Conservation (phyloP, 2,888 invertebrate genomes). For the Brassicogethes aeneus region DNA sequence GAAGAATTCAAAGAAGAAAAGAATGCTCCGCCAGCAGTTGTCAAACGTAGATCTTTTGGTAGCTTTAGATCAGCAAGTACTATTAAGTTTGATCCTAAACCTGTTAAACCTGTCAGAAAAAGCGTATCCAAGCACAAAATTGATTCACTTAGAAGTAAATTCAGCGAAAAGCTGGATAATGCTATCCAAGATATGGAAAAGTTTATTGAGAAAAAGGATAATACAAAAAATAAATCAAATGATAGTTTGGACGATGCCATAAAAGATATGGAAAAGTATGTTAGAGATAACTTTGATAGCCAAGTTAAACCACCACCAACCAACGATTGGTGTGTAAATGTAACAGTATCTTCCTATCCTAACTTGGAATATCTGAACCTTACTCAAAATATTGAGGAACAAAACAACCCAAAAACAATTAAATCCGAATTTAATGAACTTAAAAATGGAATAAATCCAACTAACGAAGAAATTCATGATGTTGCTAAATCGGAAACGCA, state of each 20-base stretch:
- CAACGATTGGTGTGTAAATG: constrained; percentile 26
- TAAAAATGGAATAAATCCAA: not conserved
- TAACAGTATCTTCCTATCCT: constrained; percentile 26
- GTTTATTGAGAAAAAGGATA: not conserved
- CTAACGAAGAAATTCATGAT: not conserved
- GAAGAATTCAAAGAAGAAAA: constrained; percentile 13
- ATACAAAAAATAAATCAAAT: not conserved
- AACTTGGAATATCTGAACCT: constrained; percentile 20
- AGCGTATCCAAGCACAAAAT: too few species aligned
- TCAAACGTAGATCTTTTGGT: constrained; percentile 13
- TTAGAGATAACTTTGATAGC: constrained; percentile 15
- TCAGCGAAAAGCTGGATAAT: too few species aligned
- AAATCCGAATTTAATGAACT: constrained; percentile 4
- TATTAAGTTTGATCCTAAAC: not conserved
- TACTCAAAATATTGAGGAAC: constrained; percentile 1
- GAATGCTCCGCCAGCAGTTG: constrained; percentile 3
- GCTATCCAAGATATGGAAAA: not conserved
- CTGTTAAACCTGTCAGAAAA: too few species aligned
- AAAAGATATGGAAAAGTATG: constrained; percentile 26
- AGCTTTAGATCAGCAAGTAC: constrained; percentile 10
- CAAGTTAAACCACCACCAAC: constrained; percentile 8
- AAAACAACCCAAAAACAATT: too few species aligned
- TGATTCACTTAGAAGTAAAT: too few species aligned
- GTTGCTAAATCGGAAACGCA: not conserved
- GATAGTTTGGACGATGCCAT: constrained; percentile 17